Percentiles rank a stretch among this genome's conserved stretches.
Evolutionary conservation across 2,113 vertebrate genomes (phyloP).

Genomic region (Pygoscelis antarcticus): DNA sequence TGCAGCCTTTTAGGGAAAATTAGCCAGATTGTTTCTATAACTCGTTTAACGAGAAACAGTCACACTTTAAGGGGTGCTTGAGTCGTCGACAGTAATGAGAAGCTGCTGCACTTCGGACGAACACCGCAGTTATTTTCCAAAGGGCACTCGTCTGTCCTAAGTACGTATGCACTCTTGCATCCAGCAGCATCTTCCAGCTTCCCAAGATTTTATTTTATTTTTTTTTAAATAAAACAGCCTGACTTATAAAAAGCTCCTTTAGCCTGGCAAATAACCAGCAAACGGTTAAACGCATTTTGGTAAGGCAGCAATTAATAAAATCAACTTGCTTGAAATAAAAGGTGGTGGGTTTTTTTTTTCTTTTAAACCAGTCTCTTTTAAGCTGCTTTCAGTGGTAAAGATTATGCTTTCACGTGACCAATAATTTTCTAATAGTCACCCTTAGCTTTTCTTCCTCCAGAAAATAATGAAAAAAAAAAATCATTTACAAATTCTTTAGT

Average conservation of each 20-base stretch:
- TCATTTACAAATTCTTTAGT: constrained; percentile 2
- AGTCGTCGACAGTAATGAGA: background rate
- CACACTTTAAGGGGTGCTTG: background rate
- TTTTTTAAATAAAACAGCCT: background rate
- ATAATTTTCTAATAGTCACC: background rate
- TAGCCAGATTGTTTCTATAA: background rate
- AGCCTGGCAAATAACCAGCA: background rate
- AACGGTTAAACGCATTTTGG: background rate
- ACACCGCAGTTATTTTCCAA: background rate
- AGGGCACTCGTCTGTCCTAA: background rate
- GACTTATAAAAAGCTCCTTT: background rate
- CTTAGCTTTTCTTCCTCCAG: background rate
- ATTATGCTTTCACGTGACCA: background rate
- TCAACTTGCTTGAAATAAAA: background rate
- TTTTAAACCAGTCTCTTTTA: background rate
- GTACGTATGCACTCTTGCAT: background rate
- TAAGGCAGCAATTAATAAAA: background rate
- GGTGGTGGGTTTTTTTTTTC: background rate
- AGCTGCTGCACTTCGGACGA: background rate
- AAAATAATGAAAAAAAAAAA: background rate
- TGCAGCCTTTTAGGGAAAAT: background rate
- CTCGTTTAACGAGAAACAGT: background rate
- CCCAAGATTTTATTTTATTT: background rate
- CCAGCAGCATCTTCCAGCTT: background rate
- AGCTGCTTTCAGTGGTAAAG: background rate